Evolutionary conservation across 2,113 vertebrate species (phyloP), one percentile per base, ranked within the genome.

Genomic region (Ophiodon elongatus): DNA sequence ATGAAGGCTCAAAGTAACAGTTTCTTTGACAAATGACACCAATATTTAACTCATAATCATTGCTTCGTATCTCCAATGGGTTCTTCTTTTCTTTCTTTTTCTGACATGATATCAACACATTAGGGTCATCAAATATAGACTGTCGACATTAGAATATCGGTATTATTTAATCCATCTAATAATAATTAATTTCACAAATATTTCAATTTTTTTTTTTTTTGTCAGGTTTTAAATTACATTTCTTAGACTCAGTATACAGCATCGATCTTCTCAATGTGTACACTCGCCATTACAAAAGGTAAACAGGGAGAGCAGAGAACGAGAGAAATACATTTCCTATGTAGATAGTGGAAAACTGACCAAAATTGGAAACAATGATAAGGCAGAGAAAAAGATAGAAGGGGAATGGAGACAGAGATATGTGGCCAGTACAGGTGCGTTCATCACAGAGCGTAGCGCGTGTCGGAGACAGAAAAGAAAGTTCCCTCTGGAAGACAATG

Each of bases 401-500:
- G 82, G 63, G 43, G 54, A 50, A 68, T 35, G 66, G 41, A 78
- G 71, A 63, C 73, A 80, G 86, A 89, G 81, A 86, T 89, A 92
- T 62, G 88, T 88, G 88, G 91, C 92, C 93, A 82, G 92, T 92
- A 89, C 86, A 92, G 92, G 91, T 93, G 86, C 70, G 88, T 85
- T 89, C 89, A 89, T 93, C 93, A 87, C 85, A 4, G 60, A 63
- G 66, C 82, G 78, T 14, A 77, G 88, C 85, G 70, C 2, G 45
- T 86, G 89, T 87, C 76, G 79, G 76, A 75, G 56, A 85, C 78
- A 86, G 85, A 89, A 91, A 85, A 84, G 89, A 91, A 92, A 91
- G 91, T 89, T 87, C 80, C 92, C 68, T 8, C 77, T 76, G 83
- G 91, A 94, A 95, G 94, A 95, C 95, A 95, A 96, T 95, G 80